Base-by-base conservation (phyloP, 2,113 vertebrate species). In the Platycercus adscitus region DNA sequence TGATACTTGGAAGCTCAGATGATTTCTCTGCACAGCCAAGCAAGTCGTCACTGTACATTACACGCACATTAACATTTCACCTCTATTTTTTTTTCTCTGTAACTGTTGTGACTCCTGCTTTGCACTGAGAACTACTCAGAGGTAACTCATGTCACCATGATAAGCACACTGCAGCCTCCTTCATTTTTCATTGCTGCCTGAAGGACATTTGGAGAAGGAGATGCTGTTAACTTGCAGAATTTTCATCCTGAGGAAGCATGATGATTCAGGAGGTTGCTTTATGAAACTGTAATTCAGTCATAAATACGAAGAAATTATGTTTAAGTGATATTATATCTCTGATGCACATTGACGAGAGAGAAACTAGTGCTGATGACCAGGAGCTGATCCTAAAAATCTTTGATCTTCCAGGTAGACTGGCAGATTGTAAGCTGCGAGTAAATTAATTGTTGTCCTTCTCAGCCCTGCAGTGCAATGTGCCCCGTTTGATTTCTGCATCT, bases 181-280 rank as follows among this genome's bases (percentile, higher is more conserved):
- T 93, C 91, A 95, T 97, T 97, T 98, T 95, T 97, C 97, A 97
- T 47, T 86, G 84, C 68, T 97, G 76, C 91, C 96, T 95, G 95
- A 97, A 98, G 96, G 96, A 95, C 88, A 46, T 86, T 75, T 89
- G 31, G 25, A 93, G 69, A 89, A 76, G 73, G 46, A 88, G 63
- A 80, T 93, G 81, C 75, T 92, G 91, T 94, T 83, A 72, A 68
- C 80, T 56, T 73, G 52, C 37, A 88, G 81, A 95, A 91, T 96
- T 94, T 97, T 86, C 95, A 93, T 96, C 69, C 72, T 25, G 44
- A 80, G 78, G 55, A 85, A 86, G 44, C 15, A 35, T 53, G 44
- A 52, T 81, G 69, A 95, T 87, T 95, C 60, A 76, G 50, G 96
- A 65, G 72, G 47, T 60, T 44, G 2, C 69, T 81, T 85, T 87